phyloP scores from a whole-genome alignment of 2,113 vertebrate genomes.

The Vulpes lagopus region DNA sequence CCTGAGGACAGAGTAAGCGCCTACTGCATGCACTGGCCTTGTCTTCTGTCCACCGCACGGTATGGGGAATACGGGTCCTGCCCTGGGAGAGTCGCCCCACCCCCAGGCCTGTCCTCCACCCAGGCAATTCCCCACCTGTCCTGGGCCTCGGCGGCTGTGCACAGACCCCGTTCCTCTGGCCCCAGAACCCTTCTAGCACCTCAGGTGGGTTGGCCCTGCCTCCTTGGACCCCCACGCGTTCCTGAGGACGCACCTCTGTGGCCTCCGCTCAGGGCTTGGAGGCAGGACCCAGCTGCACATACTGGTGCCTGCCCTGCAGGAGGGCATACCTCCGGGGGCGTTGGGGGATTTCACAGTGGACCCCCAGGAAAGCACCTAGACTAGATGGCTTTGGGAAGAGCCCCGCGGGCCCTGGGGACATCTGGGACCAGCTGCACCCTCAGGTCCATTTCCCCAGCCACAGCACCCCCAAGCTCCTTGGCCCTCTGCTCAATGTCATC shows the following conservation, averaged over 20 bases:
- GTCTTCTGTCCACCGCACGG: accelerated
- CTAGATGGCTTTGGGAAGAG: too few species aligned
- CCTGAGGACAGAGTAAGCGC: neutral
- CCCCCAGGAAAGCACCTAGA: neutral
- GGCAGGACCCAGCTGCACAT: neutral
- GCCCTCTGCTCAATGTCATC: accelerated
- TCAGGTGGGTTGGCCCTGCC: too few species aligned
- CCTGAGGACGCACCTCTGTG: neutral
- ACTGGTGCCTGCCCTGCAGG: accelerated
- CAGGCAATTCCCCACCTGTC: neutral
- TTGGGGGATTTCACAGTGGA: accelerated
- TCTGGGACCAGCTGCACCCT: neutral
- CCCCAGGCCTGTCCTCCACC: neutral
- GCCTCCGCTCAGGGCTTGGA: neutral
- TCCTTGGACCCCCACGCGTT: neutral
- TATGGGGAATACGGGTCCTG: too few species aligned
- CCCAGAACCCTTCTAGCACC: neutral
- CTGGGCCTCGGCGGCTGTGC: neutral
- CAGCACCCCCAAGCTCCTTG: neutral
- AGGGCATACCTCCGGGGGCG: accelerated
- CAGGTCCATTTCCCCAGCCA: neutral
- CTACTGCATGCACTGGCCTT: accelerated
- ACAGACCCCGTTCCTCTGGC: accelerated
- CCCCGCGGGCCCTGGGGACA: neutral
- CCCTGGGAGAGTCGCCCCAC: too few species aligned